Base-by-base conservation (phyloP, 2,888 invertebrate species). In the Drosophila vallismaia region DNA sequence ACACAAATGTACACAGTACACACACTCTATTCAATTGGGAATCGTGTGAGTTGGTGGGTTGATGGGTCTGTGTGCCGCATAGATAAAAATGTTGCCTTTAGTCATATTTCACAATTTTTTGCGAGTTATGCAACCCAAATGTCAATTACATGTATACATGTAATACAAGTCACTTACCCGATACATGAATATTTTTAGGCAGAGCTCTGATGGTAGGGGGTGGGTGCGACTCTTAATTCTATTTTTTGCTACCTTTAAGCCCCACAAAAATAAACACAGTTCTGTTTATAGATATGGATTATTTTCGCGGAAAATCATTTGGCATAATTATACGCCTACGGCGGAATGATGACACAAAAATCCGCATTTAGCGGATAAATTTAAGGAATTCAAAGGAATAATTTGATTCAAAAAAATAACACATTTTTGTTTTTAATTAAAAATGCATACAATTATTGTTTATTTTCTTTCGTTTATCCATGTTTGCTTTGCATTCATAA, bases 401-500 rank as follows among this genome's bases (percentile, higher is more conserved):
- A 14, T 12, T 7, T 12, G 2, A 40, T 12, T 8, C 0, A 40
- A 40, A 36, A 12, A 12, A 9, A n/a, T 0, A 53, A 19, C 19
- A 28, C 28, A 28, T 2, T 28, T 10, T 51, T 45, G 7, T 53
- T 53, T 69, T 53, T 33, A 28, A 60, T 64, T 63, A 46, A 53
- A 64, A 64, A 64, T 63, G 46, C 64, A 64, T 64, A 53, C 64
- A 63, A 53, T 64, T 14, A 42, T 70, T 56, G 36, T 68, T 68
- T 68, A 48, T 71, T 71, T 53, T 38, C 53, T 33, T 64, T 64
- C 64, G 53, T 38, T 33, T 59, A 29, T 12, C 53, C 19, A 19
- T 51, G 8, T 62, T 59, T 28, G 57, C 60, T 70, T 71, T 75
- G 19, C 36, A 5, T 48, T 73, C 66, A 77, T 55, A 68, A 55